These are phyloP conservation scores for Shargacucullia verbasci DNA, from an alignment of 2,888 invertebrate genomes.

Conservation along the genomic window DNA sequence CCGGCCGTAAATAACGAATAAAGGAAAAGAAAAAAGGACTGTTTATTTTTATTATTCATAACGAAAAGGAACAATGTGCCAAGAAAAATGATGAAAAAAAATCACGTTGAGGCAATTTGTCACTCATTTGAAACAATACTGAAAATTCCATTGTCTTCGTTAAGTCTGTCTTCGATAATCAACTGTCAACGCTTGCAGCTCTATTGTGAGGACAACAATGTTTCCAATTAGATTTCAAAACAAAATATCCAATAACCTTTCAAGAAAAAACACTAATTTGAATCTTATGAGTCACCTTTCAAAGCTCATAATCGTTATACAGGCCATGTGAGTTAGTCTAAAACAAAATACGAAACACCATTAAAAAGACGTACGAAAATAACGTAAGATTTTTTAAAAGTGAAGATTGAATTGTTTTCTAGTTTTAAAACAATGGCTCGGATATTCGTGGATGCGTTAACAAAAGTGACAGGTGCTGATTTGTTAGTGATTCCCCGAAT, in stretches of 20 bases:
- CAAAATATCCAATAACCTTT: conserved; percentile 44
- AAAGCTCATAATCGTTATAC: conserved; percentile 45
- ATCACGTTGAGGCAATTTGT: conserved; percentile 75
- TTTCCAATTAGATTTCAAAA: conserved; percentile 54
- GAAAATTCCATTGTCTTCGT: conserved; percentile 75
- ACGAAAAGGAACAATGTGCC: conserved; percentile 67
- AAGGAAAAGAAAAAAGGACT: conserved; percentile 60
- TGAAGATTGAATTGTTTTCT: conserved; percentile 80
- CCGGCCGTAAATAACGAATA: conserved; percentile 71
- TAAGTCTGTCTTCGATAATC: conserved; percentile 73
- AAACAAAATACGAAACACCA: conserved; percentile 58
- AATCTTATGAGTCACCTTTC: conserved; percentile 47
- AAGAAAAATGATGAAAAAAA: conserved; percentile 65
- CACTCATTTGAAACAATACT: conserved; percentile 74
- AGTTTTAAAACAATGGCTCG: conserved; percentile 78
- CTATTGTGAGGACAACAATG: conserved; percentile 81
- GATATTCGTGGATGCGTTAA: conserved; percentile 77
- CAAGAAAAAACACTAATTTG: conserved; percentile 36
- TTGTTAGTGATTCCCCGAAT: conserved; percentile 78
- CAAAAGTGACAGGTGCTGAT: conserved; percentile 84
- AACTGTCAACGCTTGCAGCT: conserved; percentile 78
- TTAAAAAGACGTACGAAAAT: conserved; percentile 75
- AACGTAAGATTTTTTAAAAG: conserved; percentile 70
- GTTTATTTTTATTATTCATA: conserved; percentile 63
- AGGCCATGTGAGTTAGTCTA: conserved; percentile 59